Conservation (phyloP, 1,140 invertebrate species). For the Drosophila mayri region DNA sequence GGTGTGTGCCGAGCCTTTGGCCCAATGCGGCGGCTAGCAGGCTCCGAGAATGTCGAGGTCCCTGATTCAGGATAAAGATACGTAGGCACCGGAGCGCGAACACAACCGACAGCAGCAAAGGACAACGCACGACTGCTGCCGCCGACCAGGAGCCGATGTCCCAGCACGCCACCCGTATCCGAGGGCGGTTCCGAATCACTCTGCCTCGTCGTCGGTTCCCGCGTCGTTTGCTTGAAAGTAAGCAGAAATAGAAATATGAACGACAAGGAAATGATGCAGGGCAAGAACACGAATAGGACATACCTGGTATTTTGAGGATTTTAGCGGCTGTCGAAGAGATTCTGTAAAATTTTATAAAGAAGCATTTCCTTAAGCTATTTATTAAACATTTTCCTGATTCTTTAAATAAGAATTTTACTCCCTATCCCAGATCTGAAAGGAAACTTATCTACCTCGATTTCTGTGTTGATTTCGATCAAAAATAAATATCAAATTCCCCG, state of each 20-base stretch:
- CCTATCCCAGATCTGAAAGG: not conserved
- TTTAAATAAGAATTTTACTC: too few species aligned
- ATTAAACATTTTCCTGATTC: not conserved
- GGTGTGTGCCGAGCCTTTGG: conserved; percentile 56
- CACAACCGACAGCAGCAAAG: conserved; percentile 79
- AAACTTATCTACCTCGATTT: too few species aligned
- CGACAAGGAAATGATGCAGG: conserved; percentile 37
- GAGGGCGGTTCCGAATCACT: conserved; percentile 13
- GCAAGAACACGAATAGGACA: conserved; percentile 6
- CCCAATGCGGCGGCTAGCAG: conserved; percentile 14
- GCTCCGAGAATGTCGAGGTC: conserved; percentile 43
- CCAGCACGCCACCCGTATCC: conserved; percentile 25
- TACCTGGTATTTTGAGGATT: conserved; percentile 7
- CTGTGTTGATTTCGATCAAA: not conserved
- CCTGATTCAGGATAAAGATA: conserved; percentile 27
- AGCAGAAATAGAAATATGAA: conserved; percentile 81
- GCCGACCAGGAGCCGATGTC: conserved; percentile 35
- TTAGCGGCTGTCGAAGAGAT: not conserved
- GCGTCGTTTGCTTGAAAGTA: conserved; percentile 60
- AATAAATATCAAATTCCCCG: not conserved
- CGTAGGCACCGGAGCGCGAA: conserved; percentile 48
- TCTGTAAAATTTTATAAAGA: not conserved
- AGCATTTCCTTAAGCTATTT: not conserved
- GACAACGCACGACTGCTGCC: conserved; percentile 74
- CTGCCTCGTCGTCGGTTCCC: conserved; percentile 7